These are phyloP conservation scores for Scomberomorus guttatus DNA, from an alignment of 2,797 vertebrate genomes.

Conservation along the genomic window DNA sequence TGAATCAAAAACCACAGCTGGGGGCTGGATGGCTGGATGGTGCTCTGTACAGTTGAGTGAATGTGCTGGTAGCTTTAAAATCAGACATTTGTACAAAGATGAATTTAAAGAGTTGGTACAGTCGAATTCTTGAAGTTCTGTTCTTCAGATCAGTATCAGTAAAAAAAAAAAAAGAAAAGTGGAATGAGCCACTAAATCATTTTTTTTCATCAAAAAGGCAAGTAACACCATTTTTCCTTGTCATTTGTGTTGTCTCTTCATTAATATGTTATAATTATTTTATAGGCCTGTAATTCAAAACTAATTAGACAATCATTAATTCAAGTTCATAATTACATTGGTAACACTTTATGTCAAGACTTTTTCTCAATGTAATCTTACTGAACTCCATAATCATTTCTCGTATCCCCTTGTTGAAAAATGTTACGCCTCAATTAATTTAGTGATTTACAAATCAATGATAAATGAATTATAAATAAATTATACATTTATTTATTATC, in stretches of 20 bases:
- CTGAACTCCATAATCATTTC: constrained; percentile 5
- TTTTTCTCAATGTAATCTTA: not conserved
- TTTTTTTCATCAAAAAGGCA: not conserved
- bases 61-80: not conserved
- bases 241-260: constrained; percentile 3
- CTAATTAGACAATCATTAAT: not conserved
- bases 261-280: constrained; percentile 21
- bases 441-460: not conserved
- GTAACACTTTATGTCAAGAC: not conserved
- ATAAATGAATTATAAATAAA: constrained; percentile 1
- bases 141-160: not conserved
- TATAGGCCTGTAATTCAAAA: constrained; percentile 14
- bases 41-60: constrained; percentile 20
- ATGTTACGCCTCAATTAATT: not conserved
- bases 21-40: not conserved
- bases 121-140: not conserved
- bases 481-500: not conserved
- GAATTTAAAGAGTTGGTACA: not conserved
- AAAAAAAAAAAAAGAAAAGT: not conserved
- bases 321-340: constrained; percentile 27
- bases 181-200: not conserved
- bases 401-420: constrained; percentile 5
- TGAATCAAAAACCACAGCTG: not conserved
- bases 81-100: not conserved
- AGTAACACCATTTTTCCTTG: not conserved